Percentiles rank a stretch among this genome's conserved stretches.
phyloP scores from a whole-genome alignment of 92 coral and sea anemone species.

The Parazoanthus darwini region DNA sequence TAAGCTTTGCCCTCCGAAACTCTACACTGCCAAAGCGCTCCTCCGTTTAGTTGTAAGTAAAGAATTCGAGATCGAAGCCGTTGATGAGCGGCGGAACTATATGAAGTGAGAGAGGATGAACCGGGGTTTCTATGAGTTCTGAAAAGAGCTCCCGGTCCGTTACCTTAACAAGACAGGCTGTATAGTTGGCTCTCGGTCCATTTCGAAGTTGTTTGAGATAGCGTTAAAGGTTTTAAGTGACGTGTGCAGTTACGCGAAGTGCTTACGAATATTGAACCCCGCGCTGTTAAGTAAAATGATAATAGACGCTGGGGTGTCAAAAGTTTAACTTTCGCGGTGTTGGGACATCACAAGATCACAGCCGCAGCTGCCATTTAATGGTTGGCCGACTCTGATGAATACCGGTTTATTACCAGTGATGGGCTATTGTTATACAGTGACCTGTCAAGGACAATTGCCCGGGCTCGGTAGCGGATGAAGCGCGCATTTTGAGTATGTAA shows the following conservation, averaged over 20 bases:
- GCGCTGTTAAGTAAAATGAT: background rate
- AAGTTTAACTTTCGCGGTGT: background rate
- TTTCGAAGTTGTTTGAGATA: no score
- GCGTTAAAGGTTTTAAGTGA: no score
- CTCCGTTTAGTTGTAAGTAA: no score
- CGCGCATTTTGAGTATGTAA: background rate
- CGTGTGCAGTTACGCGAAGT: no score
- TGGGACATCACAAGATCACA: background rate
- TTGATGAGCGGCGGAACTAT: no score
- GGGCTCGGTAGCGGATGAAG: background rate
- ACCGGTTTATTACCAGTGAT: background rate
- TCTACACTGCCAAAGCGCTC: no score
- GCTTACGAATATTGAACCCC: background rate
- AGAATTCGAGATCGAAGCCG: no score
- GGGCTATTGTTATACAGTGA: constrained; percentile 1
- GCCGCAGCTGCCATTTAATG: background rate
- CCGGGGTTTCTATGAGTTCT: constrained; percentile 21
- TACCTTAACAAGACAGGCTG: no score
- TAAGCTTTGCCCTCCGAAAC: no score
- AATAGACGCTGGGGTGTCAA: background rate
- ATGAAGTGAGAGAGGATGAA: no score
- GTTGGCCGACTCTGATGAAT: background rate
- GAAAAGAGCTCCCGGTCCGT: background rate
- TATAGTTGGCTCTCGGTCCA: no score
- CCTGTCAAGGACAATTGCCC: background rate